Base-by-base conservation (phyloP, 2,888 invertebrate genomes). In the Rapana venosa region DNA sequence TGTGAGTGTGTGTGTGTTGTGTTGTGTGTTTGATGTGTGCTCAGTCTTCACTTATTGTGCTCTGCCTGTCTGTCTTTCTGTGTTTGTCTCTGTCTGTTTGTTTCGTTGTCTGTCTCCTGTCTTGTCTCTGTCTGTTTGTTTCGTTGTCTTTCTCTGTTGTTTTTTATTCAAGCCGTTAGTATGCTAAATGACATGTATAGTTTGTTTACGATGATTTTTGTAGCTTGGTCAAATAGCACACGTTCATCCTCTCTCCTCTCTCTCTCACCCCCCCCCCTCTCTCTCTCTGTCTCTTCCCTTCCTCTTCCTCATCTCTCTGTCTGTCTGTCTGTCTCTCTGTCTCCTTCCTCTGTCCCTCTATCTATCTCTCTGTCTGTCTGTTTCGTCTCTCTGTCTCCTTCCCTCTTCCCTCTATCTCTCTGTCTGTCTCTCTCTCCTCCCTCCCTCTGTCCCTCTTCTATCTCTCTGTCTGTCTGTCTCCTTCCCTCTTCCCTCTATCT, bases 1-100 rank as follows among this genome's bases (percentile, higher is more conserved):
- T n/a, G 15, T 79, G 35, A 35, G 26, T 79, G 35, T 36, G 26
- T 20, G n/a, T 79, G 74, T 22, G n/a, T 74, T 74, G 74, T n/a
- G n/a, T 74, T 74, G 74, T 74, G 74, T 74, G 74, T 74, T 13
- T n/a, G n/a, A n/a, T 74, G 74, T n/a, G 74, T 74, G 74, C 26
- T 8, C 26, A 20, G 11, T 26, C 11, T 17, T 0, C n/a, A 26
- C 22, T 22, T 70, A 22, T 70, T 22, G 22, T 8, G 17, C 22
- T 61, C 66, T 66, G 20, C 13, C 66, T 66, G 20, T 66, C 66
- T 66, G 66, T 66, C 66, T 66, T 1, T 66, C 66, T 13, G 2
- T 47, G 47, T 8, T 47, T 47, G 2, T 47, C 8, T 47, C 47
- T 47, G 47, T 26, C 74, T 74, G 2, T 74, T n/a, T 74, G 26